phyloP scores from a whole-genome alignment of 2,888 invertebrate genomes.

The Coenonympha arcania region DNA sequence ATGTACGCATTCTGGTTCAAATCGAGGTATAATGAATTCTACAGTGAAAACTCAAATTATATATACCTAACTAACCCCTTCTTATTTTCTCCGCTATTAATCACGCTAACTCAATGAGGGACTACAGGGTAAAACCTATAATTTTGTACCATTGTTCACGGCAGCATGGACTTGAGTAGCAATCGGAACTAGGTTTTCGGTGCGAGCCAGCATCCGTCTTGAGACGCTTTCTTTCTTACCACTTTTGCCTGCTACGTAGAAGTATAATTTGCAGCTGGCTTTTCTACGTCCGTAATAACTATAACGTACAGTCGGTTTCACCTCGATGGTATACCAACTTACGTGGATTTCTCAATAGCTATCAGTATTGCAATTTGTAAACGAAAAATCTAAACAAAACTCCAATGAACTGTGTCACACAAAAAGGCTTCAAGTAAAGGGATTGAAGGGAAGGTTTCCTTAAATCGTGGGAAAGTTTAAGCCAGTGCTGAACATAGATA shows the following conservation, averaged over 20 bases:
- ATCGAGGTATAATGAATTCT: not conserved
- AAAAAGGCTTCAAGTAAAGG: no score
- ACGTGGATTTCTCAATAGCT: no score
- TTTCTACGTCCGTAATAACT: constrained; percentile 3
- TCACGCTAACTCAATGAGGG: constrained; percentile 65
- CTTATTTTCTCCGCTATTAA: constrained; percentile 66
- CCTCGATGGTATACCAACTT: no score
- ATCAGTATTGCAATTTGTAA: no score
- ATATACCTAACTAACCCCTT: constrained; percentile 38
- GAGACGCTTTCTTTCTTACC: constrained; percentile 42
- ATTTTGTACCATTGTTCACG: constrained; percentile 62
- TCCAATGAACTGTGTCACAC: no score
- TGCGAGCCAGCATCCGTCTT: constrained; percentile 53
- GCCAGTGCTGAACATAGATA: no score
- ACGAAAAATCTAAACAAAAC: no score
- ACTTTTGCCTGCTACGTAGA: constrained; percentile 13
- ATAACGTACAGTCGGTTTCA: no score
- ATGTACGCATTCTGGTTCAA: constrained; percentile 5
- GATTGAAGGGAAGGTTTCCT: no score
- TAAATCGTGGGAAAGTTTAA: no score
- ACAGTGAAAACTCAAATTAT: constrained; percentile 12
- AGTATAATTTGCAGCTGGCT: constrained; percentile 13
- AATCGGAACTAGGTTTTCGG: constrained; percentile 61
- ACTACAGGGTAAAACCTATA: constrained; percentile 61
- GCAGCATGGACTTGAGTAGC: constrained; percentile 9